These are phyloP conservation scores for Actinia equina DNA, from an alignment of 64 coral and sea anemone genomes.

Conservation along the genomic window DNA sequence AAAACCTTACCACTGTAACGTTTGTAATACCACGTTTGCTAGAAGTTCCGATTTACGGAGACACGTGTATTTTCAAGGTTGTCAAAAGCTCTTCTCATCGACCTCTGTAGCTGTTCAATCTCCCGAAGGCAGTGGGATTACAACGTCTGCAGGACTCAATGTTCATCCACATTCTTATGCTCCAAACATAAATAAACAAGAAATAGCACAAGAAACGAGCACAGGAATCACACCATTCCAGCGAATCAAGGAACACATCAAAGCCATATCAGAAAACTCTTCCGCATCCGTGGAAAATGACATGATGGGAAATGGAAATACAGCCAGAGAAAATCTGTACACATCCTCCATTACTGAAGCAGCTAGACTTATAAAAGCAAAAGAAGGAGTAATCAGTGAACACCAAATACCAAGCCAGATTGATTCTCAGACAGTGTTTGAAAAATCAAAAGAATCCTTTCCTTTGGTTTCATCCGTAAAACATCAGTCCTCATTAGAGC, in stretches of 20 bases:
- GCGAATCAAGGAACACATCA: slow-evolving; percentile 12
- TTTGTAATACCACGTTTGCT: slow-evolving; percentile 26
- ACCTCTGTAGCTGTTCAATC: neutral
- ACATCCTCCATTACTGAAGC: neutral
- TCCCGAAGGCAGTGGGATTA: neutral
- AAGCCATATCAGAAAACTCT: neutral
- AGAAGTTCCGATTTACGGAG: slow-evolving; percentile 25
- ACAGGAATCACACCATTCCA: neutral
- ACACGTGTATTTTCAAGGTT: slow-evolving; percentile 23
- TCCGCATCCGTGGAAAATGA: neutral
- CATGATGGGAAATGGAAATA: neutral
- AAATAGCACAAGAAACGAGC: neutral
- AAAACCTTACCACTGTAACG: slow-evolving; percentile 89
- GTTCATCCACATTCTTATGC: neutral
- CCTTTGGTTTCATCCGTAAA: neutral
- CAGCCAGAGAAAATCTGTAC: neutral
- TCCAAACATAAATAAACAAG: neutral
- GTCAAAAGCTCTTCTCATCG: neutral
- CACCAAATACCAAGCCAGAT: neutral
- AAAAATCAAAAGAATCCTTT: neutral
- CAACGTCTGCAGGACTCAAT: neutral
- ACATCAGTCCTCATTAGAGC: neutral
- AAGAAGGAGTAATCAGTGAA: neutral
- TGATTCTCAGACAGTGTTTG: no score
- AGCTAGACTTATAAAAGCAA: neutral